Evolutionary conservation across 1,140 invertebrate species (phyloP).

Genomic region (Microvelia longipes): DNA sequence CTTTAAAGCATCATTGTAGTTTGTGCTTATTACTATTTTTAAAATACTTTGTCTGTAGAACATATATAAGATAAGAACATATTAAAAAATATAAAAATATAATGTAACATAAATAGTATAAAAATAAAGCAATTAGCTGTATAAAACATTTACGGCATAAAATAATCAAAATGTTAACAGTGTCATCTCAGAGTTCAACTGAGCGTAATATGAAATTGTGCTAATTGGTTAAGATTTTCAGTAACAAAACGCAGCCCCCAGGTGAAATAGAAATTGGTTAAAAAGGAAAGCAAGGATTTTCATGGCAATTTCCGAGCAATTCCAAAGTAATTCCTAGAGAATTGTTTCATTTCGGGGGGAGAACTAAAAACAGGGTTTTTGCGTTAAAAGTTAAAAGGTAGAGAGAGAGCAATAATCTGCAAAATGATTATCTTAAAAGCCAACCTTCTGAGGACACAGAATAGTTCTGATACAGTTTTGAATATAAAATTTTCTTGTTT

Average conservation of each 20-base stretch:
- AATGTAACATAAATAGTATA: too few species aligned
- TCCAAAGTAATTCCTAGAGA: background rate
- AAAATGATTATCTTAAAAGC: background rate
- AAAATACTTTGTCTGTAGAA: too few species aligned
- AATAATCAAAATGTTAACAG: too few species aligned
- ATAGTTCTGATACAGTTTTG: too few species aligned
- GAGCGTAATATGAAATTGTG: background rate
- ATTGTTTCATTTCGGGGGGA: background rate
- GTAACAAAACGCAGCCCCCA: background rate
- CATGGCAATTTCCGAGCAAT: background rate
- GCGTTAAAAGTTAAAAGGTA: background rate
- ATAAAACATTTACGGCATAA: too few species aligned
- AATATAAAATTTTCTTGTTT: too few species aligned
- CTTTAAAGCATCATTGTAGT: too few species aligned
- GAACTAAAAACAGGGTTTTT: background rate
- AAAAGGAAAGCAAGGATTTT: background rate
- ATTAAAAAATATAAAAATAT: too few species aligned
- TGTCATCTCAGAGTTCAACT: background rate
- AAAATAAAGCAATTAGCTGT: too few species aligned
- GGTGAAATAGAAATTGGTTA: background rate
- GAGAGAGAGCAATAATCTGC: background rate
- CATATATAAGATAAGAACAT: too few species aligned
- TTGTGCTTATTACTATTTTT: too few species aligned
- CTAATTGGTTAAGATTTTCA: background rate
- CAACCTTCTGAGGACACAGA: too few species aligned